Conservation (phyloP, 2,797 vertebrate genomes). For the Sebastolobus alascanus region DNA sequence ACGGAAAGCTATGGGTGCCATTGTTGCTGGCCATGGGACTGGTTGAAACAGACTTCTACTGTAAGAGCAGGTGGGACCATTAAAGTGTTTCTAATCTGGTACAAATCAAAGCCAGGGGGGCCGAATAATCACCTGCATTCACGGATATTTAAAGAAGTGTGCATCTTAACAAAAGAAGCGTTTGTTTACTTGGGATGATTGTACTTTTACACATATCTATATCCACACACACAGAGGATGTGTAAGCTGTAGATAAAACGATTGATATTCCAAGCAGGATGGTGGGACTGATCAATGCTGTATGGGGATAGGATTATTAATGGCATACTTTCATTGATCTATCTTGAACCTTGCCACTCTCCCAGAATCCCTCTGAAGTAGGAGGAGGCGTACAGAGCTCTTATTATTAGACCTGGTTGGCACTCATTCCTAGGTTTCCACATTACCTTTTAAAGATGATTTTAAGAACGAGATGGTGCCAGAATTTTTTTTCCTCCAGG, state of each 20-base stretch:
- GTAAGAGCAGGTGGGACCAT: constrained; percentile 29
- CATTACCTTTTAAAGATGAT: constrained; percentile 21
- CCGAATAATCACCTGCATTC: constrained; percentile 21
- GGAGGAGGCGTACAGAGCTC: constrained; percentile 56
- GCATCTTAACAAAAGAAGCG: constrained; percentile 41
- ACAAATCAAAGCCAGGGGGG: constrained; percentile 18
- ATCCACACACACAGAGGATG: constrained; percentile 45
- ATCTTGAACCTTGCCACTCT: constrained; percentile 71
- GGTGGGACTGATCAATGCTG: constrained; percentile 79
- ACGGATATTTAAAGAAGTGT: constrained; percentile 19
- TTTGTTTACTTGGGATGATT: constrained; percentile 74
- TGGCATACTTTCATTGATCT: constrained; percentile 73
- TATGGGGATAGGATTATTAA: constrained; percentile 76
- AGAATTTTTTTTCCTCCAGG: constrained; percentile 41
- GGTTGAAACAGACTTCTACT: constrained; percentile 55
- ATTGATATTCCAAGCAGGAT: constrained; percentile 76
- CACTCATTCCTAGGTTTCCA: constrained; percentile 81
- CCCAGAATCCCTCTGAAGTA: constrained; percentile 63
- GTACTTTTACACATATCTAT: constrained; percentile 67
- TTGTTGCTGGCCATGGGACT: constrained; percentile 73
- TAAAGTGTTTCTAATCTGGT: constrained; percentile 24
- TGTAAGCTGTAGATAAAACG: constrained; percentile 66
- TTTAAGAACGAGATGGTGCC: constrained; percentile 74
- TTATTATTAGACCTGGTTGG: constrained; percentile 63
- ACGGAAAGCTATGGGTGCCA: constrained; percentile 64